Evolutionary conservation across 2,888 invertebrate species (phyloP).

Genomic region (Aphodius granarius): DNA sequence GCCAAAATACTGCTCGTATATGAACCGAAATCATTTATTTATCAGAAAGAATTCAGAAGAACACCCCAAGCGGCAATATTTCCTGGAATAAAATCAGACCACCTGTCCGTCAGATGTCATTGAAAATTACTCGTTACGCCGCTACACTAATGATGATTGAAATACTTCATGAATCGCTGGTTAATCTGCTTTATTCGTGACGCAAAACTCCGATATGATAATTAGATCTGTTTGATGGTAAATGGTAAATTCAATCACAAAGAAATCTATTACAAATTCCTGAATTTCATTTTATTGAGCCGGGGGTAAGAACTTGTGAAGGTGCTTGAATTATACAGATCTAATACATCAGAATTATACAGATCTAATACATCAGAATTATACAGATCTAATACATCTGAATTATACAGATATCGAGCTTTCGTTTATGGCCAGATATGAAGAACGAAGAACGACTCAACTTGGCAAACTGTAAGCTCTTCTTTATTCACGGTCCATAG

Average conservation of each 20-base stretch:
- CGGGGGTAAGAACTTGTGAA: background rate
- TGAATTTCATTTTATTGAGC: background rate
- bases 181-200: background rate
- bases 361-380: too few relatives aligned
- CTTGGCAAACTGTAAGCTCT: background rate
- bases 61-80: background rate
- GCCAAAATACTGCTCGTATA: too few relatives aligned
- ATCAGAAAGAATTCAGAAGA: background rate
- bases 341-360: too few relatives aligned
- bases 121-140: background rate
- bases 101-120: background rate
- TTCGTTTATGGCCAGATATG: background rate
- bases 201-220: background rate
- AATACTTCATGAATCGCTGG: background rate
- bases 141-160: background rate
- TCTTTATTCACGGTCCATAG: background rate
- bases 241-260: background rate
- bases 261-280: background rate
- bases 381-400: background rate
- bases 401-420: background rate
- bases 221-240: background rate
- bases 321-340: background rate
- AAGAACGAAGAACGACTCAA: background rate
- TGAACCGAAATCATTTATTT: too few relatives aligned
- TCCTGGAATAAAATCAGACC: background rate